Percentiles rank a stretch among this genome's conserved stretches.
These are phyloP conservation scores for Poecilobothrus nobilitatus DNA, from an alignment of 2,888 invertebrate species.

Conservation along the genomic window DNA sequence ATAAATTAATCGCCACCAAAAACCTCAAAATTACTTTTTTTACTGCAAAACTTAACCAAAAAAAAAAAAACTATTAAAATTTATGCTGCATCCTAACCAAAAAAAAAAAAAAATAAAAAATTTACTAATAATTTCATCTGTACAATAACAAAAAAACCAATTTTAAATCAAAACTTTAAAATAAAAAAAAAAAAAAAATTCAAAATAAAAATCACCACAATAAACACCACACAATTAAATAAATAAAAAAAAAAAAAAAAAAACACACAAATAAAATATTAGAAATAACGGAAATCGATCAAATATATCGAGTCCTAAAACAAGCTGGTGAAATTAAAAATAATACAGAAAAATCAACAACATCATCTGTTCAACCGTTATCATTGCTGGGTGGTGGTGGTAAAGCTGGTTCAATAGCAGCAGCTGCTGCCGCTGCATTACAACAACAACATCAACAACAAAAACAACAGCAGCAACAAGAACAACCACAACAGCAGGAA, in stretches of 20 bases:
- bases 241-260: conserved; percentile 20
- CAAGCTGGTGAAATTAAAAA: conserved; percentile 82
- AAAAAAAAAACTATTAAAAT: neutral
- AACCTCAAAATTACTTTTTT: neutral
- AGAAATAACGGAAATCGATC: conserved; percentile 64
- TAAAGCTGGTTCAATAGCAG: conserved; percentile 15
- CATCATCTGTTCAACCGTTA: conserved; percentile 35
- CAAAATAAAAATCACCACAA: conserved; percentile 8
- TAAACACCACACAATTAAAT: conserved; percentile 9
- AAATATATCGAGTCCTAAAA: conserved; percentile 90
- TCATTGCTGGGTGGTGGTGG: conserved; percentile 23
- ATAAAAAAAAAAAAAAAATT: neutral
- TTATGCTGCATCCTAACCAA: neutral
- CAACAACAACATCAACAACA: conserved; percentile 14
- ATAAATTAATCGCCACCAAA: neutral
- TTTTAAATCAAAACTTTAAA: neutral
- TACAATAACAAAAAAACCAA: neutral
- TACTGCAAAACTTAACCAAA: neutral
- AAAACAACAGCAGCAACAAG: conserved; percentile 18
- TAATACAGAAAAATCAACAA: conserved; percentile 32
- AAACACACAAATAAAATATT: conserved; percentile 21
- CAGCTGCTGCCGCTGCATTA: conserved; percentile 7
- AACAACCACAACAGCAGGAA: conserved; percentile 28
- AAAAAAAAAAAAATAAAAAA: neutral
- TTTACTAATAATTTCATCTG: neutral